Base-by-base conservation (phyloP, 2,888 invertebrate genomes). In the Thyatira batis region DNA sequence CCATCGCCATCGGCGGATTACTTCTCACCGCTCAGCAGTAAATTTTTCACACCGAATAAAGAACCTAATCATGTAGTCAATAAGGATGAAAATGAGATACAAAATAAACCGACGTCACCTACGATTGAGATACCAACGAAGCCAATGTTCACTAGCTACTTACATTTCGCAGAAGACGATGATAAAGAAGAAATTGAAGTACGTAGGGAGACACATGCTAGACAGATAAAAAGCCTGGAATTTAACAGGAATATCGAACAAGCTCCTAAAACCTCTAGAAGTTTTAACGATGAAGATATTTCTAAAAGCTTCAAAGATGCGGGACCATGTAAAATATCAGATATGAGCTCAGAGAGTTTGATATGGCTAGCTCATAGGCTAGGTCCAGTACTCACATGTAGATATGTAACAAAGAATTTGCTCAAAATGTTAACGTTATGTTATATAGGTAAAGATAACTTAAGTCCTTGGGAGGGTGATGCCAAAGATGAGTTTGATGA, bases 351-450 rank as follows among this genome's bases (percentile, higher is more conserved):
- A 0, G 97, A 97, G 74, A 97, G 97, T 73, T 88, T 98, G 0
- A 95, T 97, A 58, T 99, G 99, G 98, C 79, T 99, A 55, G 95
- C 98, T 0, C 97, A 98, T 87, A 94, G 98, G 60, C 89, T 99
- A 17, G 99, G 99, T 0, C 99, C 99, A 0, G 97, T 99, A 48
- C 92, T 99, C 21, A 98, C 98, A 0, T 97, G 98, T 43, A 95
- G 97, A 66, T 96, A 97, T 88, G 93, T 99, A 25, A 97, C 98
- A 0, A 94, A 97, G 57, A 98, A 98, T 91, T 92, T 99, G 62
- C 92, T 99, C 10, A 95, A 98, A 75, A 98, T 99, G 97, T 88
- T 99, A 51, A 97, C 98, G 0, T 87, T 99, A 2, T 99, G 99
- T 84, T 99, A 98, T 80, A 95, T 97, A 20, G 97, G 97, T 0